Evolutionary conservation across 2,797 vertebrate genomes (phyloP).

Genomic region (Pterois miles): DNA sequence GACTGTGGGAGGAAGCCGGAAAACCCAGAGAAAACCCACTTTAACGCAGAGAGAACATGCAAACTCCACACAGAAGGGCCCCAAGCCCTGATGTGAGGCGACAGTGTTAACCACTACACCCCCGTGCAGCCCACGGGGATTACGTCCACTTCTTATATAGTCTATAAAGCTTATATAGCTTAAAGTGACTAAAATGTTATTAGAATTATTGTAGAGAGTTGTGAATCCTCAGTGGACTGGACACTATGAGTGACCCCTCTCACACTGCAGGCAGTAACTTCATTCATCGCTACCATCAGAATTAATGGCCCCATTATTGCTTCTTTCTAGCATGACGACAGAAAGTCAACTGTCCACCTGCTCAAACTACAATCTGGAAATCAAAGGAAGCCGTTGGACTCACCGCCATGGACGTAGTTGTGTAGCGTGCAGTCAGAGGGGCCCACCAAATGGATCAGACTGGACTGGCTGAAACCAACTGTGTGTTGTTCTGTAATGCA

Average conservation of each 20-base stretch:
- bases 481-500: conserved; percentile 86
- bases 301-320: neutral
- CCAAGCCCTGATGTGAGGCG: too few species aligned
- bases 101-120: too few species aligned
- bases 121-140: too few species aligned
- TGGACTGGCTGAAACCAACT: conserved; percentile 94
- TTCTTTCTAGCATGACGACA: neutral
- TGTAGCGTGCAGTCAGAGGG: conserved; percentile 93
- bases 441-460: conserved; percentile 94
- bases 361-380: neutral
- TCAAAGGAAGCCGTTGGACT: conserved; percentile 44
- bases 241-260: neutral
- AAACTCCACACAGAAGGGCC: too few species aligned
- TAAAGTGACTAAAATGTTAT: neutral
- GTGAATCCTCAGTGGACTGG: neutral
- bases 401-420: conserved; percentile 93
- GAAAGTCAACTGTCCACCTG: neutral
- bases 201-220: neutral
- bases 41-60: too few species aligned
- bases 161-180: too few species aligned
- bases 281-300: neutral
- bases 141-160: too few species aligned
- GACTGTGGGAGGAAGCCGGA: too few species aligned
- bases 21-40: too few species aligned
- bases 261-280: neutral